Evolutionary conservation across 2,113 vertebrate genomes (phyloP).

Genomic region (Sardina pilchardus): DNA sequence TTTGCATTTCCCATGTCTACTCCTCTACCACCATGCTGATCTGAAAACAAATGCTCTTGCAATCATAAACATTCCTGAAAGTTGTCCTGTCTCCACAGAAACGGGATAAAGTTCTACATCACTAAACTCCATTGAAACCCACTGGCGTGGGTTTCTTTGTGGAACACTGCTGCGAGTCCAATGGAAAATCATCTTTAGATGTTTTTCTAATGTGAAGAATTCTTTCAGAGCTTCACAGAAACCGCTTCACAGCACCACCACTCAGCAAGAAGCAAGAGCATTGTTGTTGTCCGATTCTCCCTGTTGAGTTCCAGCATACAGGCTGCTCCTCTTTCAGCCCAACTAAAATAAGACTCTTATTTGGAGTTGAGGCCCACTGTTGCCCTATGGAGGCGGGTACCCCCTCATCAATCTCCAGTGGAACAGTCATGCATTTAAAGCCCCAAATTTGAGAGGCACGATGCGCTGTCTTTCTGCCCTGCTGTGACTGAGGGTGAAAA

Average conservation of each 20-base stretch:
- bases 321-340: not conserved
- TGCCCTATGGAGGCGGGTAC: slow-evolving; percentile 57
- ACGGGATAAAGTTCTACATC: not conserved
- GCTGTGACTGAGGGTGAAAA: slow-evolving; percentile 48
- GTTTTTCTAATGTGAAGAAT: not conserved
- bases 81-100: not conserved
- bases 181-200: not conserved
- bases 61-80: not conserved
- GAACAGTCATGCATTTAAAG: slow-evolving; percentile 40
- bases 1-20: not conserved
- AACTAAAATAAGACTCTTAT: slow-evolving; percentile 46
- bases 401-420: not conserved
- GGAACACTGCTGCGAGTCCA: not conserved
- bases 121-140: not conserved
- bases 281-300: not conserved
- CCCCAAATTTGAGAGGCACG: slow-evolving; percentile 54
- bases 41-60: not conserved
- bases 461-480: slow-evolving; percentile 52
- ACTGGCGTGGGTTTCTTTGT: not conserved
- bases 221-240: not conserved
- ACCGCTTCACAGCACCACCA: not conserved
- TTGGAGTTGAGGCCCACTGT: slow-evolving; percentile 50
- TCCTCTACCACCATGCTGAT: not conserved
- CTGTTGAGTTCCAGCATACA: not conserved
- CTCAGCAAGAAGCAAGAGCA: not conserved